Evolutionary conservation across 1,140 invertebrate genomes (phyloP).

Genomic region (Nymphalis io): DNA sequence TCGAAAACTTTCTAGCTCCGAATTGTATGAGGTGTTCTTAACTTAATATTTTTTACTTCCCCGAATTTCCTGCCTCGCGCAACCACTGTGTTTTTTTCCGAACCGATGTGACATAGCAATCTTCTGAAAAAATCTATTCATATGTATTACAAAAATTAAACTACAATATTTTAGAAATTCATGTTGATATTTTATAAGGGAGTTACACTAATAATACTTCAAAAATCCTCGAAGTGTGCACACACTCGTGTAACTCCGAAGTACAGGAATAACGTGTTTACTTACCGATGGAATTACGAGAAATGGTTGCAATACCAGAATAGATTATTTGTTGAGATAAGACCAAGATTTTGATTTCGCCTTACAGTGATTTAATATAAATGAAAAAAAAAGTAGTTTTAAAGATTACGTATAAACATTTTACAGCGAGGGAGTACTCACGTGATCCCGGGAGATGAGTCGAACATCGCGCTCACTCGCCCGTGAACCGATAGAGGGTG

Average conservation of each 20-base stretch:
- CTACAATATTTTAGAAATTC: too few species aligned
- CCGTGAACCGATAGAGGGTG: constrained; percentile 17
- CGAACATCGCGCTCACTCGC: constrained; percentile 6
- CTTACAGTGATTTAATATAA: too few species aligned
- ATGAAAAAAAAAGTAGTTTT: not conserved
- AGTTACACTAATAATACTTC: not conserved
- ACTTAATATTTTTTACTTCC: too few species aligned
- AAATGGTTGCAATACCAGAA: not conserved
- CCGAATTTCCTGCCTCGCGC: too few species aligned
- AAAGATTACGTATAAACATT: not conserved
- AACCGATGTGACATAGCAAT: too few species aligned
- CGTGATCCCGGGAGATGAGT: constrained; percentile 9
- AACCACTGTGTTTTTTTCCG: too few species aligned
- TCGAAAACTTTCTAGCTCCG: too few species aligned
- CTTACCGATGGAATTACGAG: not conserved
- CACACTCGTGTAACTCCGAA: not conserved
- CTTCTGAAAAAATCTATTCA: too few species aligned
- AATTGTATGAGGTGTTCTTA: too few species aligned
- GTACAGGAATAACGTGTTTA: not conserved
- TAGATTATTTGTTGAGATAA: not conserved
- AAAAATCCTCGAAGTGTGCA: not conserved
- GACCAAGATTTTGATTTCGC: too few species aligned
- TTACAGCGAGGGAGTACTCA: not conserved
- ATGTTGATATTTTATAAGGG: too few species aligned
- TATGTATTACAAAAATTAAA: too few species aligned